Evolutionary conservation across 2,797 vertebrate species (phyloP), one percentile per base, ranked within the genome.

Genomic region (Channa striata): DNA sequence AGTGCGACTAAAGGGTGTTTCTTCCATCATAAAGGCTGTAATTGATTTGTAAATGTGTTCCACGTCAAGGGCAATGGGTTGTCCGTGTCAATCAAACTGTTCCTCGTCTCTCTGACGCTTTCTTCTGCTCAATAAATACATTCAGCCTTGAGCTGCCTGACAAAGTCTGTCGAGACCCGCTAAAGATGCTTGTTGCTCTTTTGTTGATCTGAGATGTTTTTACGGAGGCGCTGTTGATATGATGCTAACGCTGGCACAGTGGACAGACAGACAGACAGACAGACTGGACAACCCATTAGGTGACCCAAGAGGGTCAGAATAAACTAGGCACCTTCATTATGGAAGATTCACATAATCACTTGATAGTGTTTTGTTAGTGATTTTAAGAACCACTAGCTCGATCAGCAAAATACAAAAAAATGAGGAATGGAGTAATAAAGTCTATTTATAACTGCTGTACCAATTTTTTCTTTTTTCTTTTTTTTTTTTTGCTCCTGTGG

Each of bases 41-140:
- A 62, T 58, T 63, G 78, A 81, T 58, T 60, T 77, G 58, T 85
- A 70, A 85, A 82, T 78, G 68, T 73, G 70, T 83, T 82, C 40
- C 11, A 36, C 57, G 49, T 74, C 8, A 70, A 90, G 53, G 48
- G 62, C 63, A 74, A 72, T 52, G 78, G 78, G 52, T 53, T 74
- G 59, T 79, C 68, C 2, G 14, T 72, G 40, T 75, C 85, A 39
- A 9, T 92, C 39, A 65, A 8, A 62, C 50, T 34, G 33, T 70
- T 83, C 20, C 83, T 90, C 49, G 52, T 57, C 20, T 74, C 50
- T 70, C 25, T 57, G 51, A 6, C 3, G 8, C 36, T 73, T 69
- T 47, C 52, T 63, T 3, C 72, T 58, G 80, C 83, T 78, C 61
- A 88, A 81, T 78, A 48, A 63, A 72, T 58, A n/a, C 44, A 11